Evolutionary conservation across 2,888 invertebrate species (phyloP).

Genomic region (Conomelus anceps): DNA sequence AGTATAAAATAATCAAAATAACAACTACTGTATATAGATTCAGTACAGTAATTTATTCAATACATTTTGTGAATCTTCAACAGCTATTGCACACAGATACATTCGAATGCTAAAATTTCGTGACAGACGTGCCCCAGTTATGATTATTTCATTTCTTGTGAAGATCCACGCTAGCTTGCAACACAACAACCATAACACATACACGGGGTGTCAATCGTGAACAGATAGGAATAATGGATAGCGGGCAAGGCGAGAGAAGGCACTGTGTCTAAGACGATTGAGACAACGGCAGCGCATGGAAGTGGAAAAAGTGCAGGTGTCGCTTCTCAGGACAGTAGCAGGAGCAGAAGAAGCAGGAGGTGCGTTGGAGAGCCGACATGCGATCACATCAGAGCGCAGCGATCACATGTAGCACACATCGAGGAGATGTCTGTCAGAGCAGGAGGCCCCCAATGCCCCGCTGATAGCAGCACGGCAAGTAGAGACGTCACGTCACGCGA

Average conservation of each 20-base stretch:
- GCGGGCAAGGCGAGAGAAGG: background rate
- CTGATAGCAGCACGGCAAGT: background rate
- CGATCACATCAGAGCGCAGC: background rate
- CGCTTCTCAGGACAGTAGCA: too few species aligned
- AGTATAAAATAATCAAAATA: too few species aligned
- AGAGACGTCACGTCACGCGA: background rate
- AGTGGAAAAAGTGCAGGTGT: background rate
- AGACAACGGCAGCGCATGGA: background rate
- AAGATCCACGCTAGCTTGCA: background rate
- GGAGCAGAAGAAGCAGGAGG: too few species aligned
- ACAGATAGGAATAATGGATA: background rate
- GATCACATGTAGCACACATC: background rate
- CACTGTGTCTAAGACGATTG: background rate
- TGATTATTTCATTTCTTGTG: background rate
- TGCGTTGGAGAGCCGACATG: background rate
- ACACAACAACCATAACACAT: background rate
- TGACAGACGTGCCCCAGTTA: background rate
- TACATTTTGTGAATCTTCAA: too few species aligned
- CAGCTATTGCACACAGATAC: background rate
- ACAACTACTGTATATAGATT: too few species aligned
- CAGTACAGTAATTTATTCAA: too few species aligned
- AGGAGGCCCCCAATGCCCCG: too few species aligned
- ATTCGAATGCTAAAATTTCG: background rate
- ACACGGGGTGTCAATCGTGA: background rate
- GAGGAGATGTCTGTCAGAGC: background rate